A percentile compares a stretch with the other conserved stretches of the same genome.
phyloP scores from a whole-genome alignment of 2,888 invertebrate genomes.

The Terebella lapidaria region DNA sequence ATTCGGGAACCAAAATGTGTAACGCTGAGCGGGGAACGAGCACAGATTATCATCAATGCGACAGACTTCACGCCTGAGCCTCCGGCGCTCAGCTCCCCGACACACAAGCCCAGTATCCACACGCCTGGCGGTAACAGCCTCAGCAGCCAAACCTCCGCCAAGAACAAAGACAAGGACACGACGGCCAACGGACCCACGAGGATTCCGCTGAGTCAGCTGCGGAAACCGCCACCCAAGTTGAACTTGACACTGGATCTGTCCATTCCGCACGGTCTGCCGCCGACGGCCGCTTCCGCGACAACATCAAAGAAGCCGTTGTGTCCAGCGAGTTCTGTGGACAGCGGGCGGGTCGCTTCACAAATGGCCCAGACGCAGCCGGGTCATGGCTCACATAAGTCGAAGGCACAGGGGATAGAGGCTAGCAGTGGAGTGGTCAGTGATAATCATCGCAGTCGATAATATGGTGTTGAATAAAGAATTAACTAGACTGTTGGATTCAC shows the following conservation, averaged over 20 bases:
- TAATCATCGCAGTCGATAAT: background rate
- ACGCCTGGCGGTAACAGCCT: no score
- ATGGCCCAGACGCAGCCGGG: conserved; percentile 2
- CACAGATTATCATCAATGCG: no score
- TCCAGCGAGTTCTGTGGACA: background rate
- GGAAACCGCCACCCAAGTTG: conserved; percentile 25
- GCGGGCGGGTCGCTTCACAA: no score
- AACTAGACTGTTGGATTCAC: no score
- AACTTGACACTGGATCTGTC: conserved; percentile 29
- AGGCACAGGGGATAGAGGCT: conserved; percentile 17
- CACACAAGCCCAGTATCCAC: background rate
- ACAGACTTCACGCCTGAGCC: no score
- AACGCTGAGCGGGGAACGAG: no score
- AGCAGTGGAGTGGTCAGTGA: conserved; percentile 23
- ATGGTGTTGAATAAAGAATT: background rate
- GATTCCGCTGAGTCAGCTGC: conserved; percentile 24
- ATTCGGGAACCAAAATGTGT: no score
- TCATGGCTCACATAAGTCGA: conserved; percentile 1
- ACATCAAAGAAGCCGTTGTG: background rate
- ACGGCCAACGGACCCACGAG: conserved; percentile 3
- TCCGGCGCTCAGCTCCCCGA: background rate
- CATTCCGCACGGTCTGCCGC: conserved; percentile 19
- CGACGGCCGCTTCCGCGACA: background rate
- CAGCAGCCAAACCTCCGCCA: no score
- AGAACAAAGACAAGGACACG: background rate